These are phyloP conservation scores for Anas platyrhynchos DNA, from an alignment of 2,113 vertebrate species.

Conservation along the genomic window DNA sequence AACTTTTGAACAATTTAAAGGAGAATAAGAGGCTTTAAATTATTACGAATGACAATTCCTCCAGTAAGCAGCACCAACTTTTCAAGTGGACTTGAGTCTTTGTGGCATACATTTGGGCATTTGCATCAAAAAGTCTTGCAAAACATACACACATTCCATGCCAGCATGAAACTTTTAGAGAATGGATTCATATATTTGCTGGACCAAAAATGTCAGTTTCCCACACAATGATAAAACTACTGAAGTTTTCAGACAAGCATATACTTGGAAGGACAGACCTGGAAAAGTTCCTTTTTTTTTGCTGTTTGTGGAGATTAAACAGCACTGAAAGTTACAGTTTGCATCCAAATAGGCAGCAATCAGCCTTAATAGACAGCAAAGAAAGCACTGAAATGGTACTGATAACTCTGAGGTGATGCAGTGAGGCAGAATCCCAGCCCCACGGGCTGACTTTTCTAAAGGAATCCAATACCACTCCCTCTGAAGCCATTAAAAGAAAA, in stretches of 20 bases:
- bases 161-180: not conserved
- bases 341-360: not conserved
- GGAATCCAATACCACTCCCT: not conserved
- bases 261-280: not conserved
- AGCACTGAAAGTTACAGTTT: not conserved
- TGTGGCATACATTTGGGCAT: not conserved
- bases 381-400: not conserved
- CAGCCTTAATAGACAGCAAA: not conserved
- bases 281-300: not conserved
- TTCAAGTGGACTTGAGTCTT: not conserved
- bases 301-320: not conserved
- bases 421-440: not conserved
- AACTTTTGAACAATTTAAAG: conserved; percentile 8
- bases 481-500: not conserved
- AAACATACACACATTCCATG: not conserved
- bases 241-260: not conserved
- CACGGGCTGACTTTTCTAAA: not conserved
- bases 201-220: not conserved
- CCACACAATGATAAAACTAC: not conserved
- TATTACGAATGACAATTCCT: not conserved
- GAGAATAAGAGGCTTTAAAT: not conserved
- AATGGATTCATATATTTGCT: not conserved
- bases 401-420: fast-evolving
- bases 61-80: not conserved
- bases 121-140: not conserved